Base-by-base conservation (phyloP, 2,888 invertebrate species). In the Athalia rosae region DNA sequence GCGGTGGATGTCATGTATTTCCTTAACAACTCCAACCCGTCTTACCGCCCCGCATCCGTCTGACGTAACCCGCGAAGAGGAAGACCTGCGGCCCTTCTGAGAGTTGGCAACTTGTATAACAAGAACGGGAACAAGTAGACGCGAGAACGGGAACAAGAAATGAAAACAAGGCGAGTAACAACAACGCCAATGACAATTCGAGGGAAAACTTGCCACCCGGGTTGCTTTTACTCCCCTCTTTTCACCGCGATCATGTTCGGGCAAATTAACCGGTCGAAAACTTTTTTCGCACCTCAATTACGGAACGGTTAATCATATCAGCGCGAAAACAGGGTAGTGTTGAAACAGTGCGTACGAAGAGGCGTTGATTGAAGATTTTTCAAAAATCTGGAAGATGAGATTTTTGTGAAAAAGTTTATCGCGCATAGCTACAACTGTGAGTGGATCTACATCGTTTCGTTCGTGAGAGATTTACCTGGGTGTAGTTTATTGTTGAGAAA, bases 221-320 rank as follows among this genome's bases (percentile, higher is more conserved):
- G 15, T 53, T 8, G 53, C n/a, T 53, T 71, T 58, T 71, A 58
- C 28, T 13, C 47, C 58, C 58, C 58, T 15, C 58, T 15, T 58
- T 58, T 8, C 53, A n/a, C 8, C 53, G 9, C 53, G 9, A 58
- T 59, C 58, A 71, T 59, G 71, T 71, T 56, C 13, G 58, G 47
- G 61, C 56, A 77, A 76, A 77, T 74, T 74, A 76, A 74, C 61
- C 7, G 63, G 59, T 77, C 73, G 63, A 76, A 77, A 77, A 63
- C 56, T n/a, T 56, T 41, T 58, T 61, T n/a, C 43, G 47, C 15
- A 64, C 50, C n/a, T 61, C 11, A 4, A 15, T 50, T 50, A 47
- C 13, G 8, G 4, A 48, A n/a, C 2, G 53, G 11, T 7, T 53
- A 1, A 28, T 28, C 28, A 28, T 28, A 28, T 28, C 28, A 28